Evolutionary conservation across 2,888 invertebrate species (phyloP).

Genomic region (Scaptomyza caliginosa): DNA sequence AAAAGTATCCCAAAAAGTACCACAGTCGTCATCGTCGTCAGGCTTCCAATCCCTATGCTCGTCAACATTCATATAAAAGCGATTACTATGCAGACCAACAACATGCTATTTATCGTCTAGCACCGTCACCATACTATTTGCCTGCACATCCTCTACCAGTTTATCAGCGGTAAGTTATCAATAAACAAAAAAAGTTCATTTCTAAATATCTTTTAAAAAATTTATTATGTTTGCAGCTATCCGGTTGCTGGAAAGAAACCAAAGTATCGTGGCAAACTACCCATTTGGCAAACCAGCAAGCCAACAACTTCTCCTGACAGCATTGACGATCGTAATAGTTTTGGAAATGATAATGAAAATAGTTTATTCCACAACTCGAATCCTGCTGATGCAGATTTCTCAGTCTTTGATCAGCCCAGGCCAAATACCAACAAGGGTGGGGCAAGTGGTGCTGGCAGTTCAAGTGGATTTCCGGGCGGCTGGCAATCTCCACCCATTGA

Average conservation of each 20-base stretch:
- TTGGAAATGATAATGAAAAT: slow-evolving; percentile 38
- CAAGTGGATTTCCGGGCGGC: background rate
- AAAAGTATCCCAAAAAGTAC: slow-evolving; percentile 78
- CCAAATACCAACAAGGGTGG: slow-evolving; percentile 9
- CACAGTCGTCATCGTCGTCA: slow-evolving; percentile 73
- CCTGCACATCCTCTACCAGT: slow-evolving; percentile 2
- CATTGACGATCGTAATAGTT: slow-evolving; percentile 35
- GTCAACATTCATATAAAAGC: background rate
- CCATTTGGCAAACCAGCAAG: slow-evolving; percentile 18
- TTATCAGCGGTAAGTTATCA: slow-evolving; percentile 21
- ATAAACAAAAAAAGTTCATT: background rate
- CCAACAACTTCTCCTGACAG: background rate
- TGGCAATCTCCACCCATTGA: background rate
- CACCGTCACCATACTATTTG: slow-evolving; percentile 17
- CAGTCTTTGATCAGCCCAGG: slow-evolving; percentile 21
- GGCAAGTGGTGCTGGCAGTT: too few relatives aligned
- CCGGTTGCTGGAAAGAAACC: slow-evolving; percentile 48
- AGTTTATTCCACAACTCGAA: slow-evolving; percentile 68
- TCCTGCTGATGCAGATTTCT: slow-evolving; percentile 59
- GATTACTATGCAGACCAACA: background rate
- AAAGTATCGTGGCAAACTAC: slow-evolving; percentile 20
- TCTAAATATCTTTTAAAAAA: background rate
- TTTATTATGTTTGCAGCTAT: slow-evolving; percentile 26
- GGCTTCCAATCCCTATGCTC: slow-evolving; percentile 24
- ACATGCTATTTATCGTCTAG: background rate